A percentile compares a stretch with the other conserved stretches of the same genome.
phyloP scores from a whole-genome alignment of 2,797 vertebrate genomes.

The Microchirus variegatus region DNA sequence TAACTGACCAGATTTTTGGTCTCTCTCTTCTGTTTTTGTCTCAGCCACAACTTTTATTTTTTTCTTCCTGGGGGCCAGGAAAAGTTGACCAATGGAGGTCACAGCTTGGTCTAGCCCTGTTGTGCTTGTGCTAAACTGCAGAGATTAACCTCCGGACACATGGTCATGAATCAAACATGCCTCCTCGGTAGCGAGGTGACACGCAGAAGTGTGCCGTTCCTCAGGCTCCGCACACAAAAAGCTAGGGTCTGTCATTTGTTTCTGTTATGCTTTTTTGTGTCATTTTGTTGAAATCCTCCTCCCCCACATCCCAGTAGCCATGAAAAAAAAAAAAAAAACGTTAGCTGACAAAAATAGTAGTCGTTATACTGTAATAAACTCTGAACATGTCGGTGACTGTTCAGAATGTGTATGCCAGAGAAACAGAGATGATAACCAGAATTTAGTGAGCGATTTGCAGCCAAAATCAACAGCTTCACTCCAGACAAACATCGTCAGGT shows the following conservation, averaged over 20 bases:
- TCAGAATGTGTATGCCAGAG: too few species aligned
- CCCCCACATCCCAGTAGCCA: not conserved
- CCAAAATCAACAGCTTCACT: too few species aligned
- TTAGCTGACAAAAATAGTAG: too few species aligned
- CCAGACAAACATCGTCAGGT: too few species aligned
- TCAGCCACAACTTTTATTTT: slow-evolving; percentile 21
- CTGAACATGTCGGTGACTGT: too few species aligned
- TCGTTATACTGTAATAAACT: too few species aligned
- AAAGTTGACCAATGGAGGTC: slow-evolving; percentile 30
- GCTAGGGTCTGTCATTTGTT: not conserved
- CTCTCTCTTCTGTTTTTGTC: slow-evolving; percentile 36
- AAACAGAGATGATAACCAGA: too few species aligned
- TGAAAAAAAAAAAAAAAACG: too few species aligned
- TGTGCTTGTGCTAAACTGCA: slow-evolving; percentile 4
- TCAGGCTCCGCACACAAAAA: slow-evolving; percentile 8
- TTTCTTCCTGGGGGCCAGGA: slow-evolving; percentile 44
- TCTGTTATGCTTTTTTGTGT: not conserved
- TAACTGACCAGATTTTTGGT: slow-evolving; percentile 11
- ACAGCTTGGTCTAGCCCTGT: slow-evolving; percentile 16
- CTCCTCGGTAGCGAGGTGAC: slow-evolving; percentile 24
- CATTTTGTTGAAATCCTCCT: too few species aligned
- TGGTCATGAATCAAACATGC: slow-evolving; percentile 20
- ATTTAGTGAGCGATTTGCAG: too few species aligned
- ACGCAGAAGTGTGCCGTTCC: slow-evolving; percentile 20
- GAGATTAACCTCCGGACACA: slow-evolving; percentile 17